Conservation (phyloP, 2,888 invertebrate species). For the Ochropleura leucogaster region DNA sequence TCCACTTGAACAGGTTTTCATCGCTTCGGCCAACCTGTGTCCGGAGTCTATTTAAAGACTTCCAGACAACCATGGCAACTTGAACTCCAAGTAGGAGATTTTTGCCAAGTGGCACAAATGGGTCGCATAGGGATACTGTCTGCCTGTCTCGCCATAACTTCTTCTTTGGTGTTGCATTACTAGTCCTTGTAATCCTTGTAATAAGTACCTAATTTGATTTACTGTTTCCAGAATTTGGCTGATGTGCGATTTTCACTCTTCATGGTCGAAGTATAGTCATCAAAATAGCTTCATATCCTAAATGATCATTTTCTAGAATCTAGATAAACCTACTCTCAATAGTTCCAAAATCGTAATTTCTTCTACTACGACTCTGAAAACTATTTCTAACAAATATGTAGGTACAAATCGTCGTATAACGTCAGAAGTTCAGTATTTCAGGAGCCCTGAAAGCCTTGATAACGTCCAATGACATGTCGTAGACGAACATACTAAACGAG, state of each 20-base stretch:
- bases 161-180: background rate
- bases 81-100: too few species aligned
- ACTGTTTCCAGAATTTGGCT: background rate
- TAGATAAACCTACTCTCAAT: background rate
- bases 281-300: background rate
- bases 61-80: too few species aligned
- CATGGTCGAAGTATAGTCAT: background rate
- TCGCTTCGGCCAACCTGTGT: too few species aligned
- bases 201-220: background rate
- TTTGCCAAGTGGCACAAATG: too few species aligned
- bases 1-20: too few species aligned
- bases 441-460: background rate
- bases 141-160: background rate
- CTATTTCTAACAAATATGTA: conserved; percentile 1
- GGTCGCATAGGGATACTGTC: too few species aligned
- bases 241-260: background rate
- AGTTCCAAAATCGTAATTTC: background rate
- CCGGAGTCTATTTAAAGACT: too few species aligned
- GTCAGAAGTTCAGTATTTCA: background rate
- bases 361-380: background rate
- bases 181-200: background rate
- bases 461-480: conserved; percentile 22
- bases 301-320: too few species aligned
- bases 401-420: background rate
- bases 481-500: conserved; percentile 16